phyloP scores from a whole-genome alignment of 2,888 invertebrate species.

The Quadroppia sp. region DNA sequence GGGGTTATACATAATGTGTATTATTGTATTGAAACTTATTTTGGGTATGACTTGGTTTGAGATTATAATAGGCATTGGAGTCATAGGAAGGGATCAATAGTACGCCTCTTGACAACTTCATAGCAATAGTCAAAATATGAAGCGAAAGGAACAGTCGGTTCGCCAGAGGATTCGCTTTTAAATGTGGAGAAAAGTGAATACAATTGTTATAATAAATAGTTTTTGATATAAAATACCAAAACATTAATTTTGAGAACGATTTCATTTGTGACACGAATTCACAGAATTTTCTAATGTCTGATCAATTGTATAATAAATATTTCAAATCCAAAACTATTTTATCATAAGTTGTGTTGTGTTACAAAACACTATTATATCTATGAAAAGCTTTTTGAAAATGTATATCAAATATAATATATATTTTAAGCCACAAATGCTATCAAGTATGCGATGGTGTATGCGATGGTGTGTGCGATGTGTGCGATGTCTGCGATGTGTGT shows the following conservation, averaged over 20 bases:
- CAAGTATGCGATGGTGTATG: background rate
- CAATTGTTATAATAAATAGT: background rate
- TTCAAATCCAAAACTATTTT: background rate
- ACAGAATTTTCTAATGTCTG: background rate
- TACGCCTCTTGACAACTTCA: background rate
- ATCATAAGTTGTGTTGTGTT: too few species aligned
- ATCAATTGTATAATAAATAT: background rate
- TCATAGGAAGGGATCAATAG: background rate
- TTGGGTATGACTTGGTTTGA: background rate
- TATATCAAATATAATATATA: background rate
- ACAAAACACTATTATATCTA: background rate
- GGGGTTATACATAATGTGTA: constrained; percentile 16
- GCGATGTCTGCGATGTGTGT: background rate
- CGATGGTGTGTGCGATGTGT: too few species aligned
- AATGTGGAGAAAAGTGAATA: background rate
- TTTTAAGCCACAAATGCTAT: constrained; percentile 16
- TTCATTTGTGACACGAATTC: too few species aligned
- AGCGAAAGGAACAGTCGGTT: background rate
- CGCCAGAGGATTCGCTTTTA: background rate
- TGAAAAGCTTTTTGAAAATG: background rate
- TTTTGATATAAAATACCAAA: too few species aligned
- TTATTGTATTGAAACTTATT: background rate
- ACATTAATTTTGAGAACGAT: background rate
- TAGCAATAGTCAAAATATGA: background rate
- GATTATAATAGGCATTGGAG: background rate